Conservation (phyloP, 2,797 vertebrate species). For the Bufotes viridis region DNA sequence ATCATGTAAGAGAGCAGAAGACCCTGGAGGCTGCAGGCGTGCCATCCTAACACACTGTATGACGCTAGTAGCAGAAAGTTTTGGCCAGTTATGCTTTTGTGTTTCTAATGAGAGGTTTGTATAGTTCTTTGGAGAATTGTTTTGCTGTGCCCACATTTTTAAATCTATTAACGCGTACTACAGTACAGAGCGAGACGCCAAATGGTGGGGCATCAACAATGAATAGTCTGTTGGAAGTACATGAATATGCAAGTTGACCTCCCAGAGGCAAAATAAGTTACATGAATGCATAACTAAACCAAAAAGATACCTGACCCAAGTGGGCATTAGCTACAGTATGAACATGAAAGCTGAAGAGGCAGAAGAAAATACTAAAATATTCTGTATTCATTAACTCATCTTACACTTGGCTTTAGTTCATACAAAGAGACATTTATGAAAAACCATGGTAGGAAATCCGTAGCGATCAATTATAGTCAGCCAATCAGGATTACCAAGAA, state of each 20-base stretch:
- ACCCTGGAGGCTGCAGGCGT: neutral
- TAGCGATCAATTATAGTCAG: neutral
- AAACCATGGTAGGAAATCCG: neutral
- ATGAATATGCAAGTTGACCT: slow-evolving; percentile 9
- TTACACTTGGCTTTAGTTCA: neutral
- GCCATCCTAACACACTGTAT: neutral
- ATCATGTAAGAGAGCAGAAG: neutral
- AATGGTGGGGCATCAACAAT: neutral
- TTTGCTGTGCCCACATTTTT: slow-evolving; percentile 18
- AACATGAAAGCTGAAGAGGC: neutral
- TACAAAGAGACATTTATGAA: neutral
- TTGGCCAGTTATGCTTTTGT: neutral
- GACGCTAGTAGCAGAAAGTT: neutral
- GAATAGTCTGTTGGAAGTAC: neutral
- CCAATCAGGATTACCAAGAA: neutral
- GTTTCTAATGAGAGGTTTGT: neutral
- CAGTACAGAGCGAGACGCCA: neutral
- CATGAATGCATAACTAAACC: neutral
- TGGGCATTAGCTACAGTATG: neutral
- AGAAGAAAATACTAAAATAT: neutral
- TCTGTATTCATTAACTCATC: neutral
- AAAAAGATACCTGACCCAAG: slow-evolving; percentile 1
- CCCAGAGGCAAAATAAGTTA: slow-evolving; percentile 1
- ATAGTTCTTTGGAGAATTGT: slow-evolving; percentile 3
- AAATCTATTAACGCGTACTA: neutral